Base-by-base conservation (phyloP, 1,140 invertebrate species). In the Orchesella cincta region DNA sequence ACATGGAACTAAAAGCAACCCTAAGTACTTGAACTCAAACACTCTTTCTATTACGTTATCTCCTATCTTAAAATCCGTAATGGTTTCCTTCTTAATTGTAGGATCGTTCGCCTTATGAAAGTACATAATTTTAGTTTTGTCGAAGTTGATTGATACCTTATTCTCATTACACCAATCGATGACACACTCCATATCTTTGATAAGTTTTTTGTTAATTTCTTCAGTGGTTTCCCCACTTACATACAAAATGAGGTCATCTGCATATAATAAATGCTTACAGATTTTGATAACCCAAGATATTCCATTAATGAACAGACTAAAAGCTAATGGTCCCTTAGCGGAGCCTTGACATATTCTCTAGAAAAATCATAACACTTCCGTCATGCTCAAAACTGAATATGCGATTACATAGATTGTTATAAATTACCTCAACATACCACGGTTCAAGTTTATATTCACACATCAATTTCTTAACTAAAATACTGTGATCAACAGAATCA, bases 331-430 rank as follows among this genome's bases (percentile, higher is more conserved):
- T 1, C 82, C 80, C 1, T 84, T 70, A 0, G 82, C 76, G 26
- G 83, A 83, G 0, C 84, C 84, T 73, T 84, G 84, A 0, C 83
- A 81, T 0, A 84, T 83, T 29, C 82, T 16, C 28, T 1, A 5
- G 23, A n/a, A 20, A 75, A 20, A 28, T 18, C 1, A 36, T 33
- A 67, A 26, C 18, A 29, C 8, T 36, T 33, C 1, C 31, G 3
- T 29, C 1, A 8, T 62, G n/a, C 1, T 18, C 23, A 8, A 75
- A 23, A 33, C 34, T 23, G 33, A 62, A 29, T 1, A 26, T 1
- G 1, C 74, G 14, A 14, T 23, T 8, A 8, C 1, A 23, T 34
- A 75, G 33, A 26, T 64, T 52, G 3, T 14, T 1, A 14, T 23
- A 18, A 8, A 75, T 12, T 3, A 62, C 35, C 5, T 75, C 28